phyloP scores from a whole-genome alignment of 92 coral and sea anemone genomes.

The Porites cylindrica region DNA sequence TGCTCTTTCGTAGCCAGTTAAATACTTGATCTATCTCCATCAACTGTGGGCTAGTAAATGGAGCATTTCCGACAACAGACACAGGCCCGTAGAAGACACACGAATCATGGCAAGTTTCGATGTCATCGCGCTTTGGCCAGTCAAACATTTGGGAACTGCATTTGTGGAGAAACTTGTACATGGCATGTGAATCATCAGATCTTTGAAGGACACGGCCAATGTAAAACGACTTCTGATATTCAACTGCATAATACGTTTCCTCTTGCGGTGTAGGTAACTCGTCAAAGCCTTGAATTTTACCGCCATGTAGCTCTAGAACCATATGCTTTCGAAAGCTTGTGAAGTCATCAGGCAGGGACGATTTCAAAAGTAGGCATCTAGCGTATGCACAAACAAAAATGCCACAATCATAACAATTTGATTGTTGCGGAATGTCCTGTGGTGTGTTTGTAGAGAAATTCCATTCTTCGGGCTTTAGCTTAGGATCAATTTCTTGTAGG shows the following conservation, averaged over 20 bases:
- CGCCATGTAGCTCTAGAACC: conserved; percentile 16
- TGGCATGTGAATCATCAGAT: conserved; percentile 16
- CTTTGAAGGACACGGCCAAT: conserved; percentile 31
- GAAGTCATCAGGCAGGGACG: conserved; percentile 4
- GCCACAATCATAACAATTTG: conserved; percentile 63
- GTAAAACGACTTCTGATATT: conserved; percentile 31
- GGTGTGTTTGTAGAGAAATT: conserved; percentile 31
- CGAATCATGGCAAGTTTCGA: conserved; percentile 34
- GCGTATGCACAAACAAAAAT: conserved; percentile 52
- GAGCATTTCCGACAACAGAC: conserved; percentile 37
- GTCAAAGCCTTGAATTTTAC: conserved; percentile 20
- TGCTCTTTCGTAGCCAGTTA: conserved; percentile 31
- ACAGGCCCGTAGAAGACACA: conserved; percentile 54
- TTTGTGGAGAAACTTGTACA: conserved; percentile 10
- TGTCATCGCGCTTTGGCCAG: conserved; percentile 27
- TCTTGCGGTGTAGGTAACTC: conserved; percentile 17
- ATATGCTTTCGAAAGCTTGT: conserved; percentile 7
- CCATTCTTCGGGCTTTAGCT: conserved; percentile 46
- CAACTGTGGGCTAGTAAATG: conserved; percentile 47
- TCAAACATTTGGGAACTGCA: neutral
- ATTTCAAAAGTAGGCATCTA: conserved; percentile 35
- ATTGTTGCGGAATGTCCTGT: conserved; percentile 51
- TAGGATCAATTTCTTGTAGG: conserved; percentile 20
- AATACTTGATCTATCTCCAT: conserved; percentile 49
- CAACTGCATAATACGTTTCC: conserved; percentile 51